These are phyloP conservation scores for Oncorhynchus kisutch DNA, from an alignment of 2,113 vertebrate species.

Conservation along the genomic window DNA sequence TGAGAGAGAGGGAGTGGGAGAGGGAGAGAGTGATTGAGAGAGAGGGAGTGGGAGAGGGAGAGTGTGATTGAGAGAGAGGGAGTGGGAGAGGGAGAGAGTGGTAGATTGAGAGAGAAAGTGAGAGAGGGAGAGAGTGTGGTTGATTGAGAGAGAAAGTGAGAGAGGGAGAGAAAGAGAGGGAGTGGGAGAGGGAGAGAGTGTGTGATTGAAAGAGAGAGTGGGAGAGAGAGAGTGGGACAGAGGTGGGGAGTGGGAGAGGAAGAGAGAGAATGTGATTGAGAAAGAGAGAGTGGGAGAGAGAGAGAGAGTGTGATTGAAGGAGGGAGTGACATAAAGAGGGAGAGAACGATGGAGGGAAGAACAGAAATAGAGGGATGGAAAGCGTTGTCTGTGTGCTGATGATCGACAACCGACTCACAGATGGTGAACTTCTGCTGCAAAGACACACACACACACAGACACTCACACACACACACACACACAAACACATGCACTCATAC, in stretches of 20 bases:
- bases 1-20: not conserved
- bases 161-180: too few species aligned
- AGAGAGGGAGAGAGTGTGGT: too few species aligned
- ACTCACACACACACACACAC: not conserved
- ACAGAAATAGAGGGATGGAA: conserved; percentile 42
- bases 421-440: conserved; percentile 26
- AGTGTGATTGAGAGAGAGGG: not conserved
- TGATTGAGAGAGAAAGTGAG: too few species aligned
- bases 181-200: too few species aligned
- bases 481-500: not conserved
- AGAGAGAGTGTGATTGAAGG: not conserved
- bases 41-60: not conserved
- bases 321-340: conserved; percentile 1
- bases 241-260: too few species aligned
- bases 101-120: too few species aligned
- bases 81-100: too few species aligned
- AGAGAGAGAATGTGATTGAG: not conserved
- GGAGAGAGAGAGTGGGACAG: too few species aligned
- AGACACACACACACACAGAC: not conserved
- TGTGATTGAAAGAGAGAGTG: too few species aligned
- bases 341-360: not conserved
- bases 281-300: not conserved
- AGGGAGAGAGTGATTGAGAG: not conserved
- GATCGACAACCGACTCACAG: conserved; percentile 59
- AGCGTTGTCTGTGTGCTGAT: conserved; percentile 30